A percentile compares a stretch with the other conserved stretches of the same genome.
Conservation (phyloP, 2,113 vertebrate genomes). For the Prionailurus viverrinus region DNA sequence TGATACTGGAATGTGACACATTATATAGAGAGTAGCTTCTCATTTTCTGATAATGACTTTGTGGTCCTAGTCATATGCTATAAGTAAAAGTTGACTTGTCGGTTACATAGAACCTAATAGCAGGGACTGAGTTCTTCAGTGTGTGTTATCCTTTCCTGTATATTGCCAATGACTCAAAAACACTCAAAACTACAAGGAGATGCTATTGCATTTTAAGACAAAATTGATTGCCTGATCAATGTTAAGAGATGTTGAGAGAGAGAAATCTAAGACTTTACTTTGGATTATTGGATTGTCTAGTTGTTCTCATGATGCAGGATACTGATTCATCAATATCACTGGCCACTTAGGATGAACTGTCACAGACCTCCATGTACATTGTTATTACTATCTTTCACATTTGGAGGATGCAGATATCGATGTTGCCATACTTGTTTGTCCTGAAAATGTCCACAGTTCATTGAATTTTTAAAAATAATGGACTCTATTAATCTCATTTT, state of each 20-base stretch:
- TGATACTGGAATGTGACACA: background rate
- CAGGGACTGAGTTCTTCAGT: background rate
- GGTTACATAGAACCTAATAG: background rate
- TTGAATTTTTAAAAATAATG: background rate
- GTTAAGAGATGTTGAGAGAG: conserved; percentile 43
- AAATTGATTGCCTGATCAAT: conserved; percentile 63
- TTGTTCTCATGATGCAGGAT: background rate
- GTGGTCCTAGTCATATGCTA: background rate
- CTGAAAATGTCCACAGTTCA: background rate
- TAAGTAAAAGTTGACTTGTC: background rate
- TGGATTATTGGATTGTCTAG: conserved; percentile 23
- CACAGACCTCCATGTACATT: background rate
- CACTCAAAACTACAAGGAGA: background rate
- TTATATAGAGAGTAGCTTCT: background rate
- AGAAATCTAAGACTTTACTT: conserved; percentile 10
- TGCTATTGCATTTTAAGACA: conserved; percentile 28
- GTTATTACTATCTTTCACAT: background rate
- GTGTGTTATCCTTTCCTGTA: background rate
- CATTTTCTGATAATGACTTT: background rate
- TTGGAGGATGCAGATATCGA: background rate
- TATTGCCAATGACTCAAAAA: background rate
- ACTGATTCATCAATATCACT: conserved; percentile 43
- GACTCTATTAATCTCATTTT: background rate
- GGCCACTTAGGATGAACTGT: background rate
- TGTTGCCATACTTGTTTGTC: background rate